These are phyloP conservation scores for Gobio gobio DNA, from an alignment of 2,113 vertebrate genomes.

Conservation along the genomic window DNA sequence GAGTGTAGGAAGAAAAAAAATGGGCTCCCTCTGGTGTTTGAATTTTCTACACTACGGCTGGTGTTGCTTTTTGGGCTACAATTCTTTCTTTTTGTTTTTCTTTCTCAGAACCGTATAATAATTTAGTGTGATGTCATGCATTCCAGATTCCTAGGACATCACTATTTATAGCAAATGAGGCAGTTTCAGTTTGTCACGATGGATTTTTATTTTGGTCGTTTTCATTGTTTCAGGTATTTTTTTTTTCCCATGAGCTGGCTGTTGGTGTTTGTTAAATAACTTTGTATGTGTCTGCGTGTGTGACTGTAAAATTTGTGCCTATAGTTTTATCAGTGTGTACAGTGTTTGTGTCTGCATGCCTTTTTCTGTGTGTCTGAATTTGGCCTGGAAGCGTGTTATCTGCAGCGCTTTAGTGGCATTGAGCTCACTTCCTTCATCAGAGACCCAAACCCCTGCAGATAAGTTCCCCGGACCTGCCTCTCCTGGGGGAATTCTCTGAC, in stretches of 20 bases:
- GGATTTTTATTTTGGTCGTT: neutral
- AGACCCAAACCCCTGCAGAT: conserved; percentile 63
- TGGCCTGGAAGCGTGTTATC: conserved; percentile 61
- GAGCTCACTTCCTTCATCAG: conserved; percentile 75
- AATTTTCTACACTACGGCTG: conserved; percentile 26
- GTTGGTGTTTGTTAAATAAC: conserved; percentile 15
- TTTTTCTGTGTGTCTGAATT: conserved; percentile 19
- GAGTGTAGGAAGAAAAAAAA: neutral
- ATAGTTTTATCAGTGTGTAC: neutral
- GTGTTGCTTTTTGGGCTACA: conserved; percentile 35
- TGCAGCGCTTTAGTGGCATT: conserved; percentile 47
- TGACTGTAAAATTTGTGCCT: neutral
- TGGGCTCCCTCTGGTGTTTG: conserved; percentile 33
- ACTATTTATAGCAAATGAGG: conserved; percentile 60
- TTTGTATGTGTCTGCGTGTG: conserved; percentile 19
- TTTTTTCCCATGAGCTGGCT: neutral
- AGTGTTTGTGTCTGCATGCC: neutral
- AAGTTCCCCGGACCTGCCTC: conserved; percentile 58
- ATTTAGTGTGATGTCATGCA: conserved; percentile 31
- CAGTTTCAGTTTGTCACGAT: conserved; percentile 33
- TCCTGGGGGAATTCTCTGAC: conserved; percentile 59
- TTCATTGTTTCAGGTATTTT: conserved; percentile 10
- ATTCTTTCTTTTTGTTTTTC: conserved; percentile 24
- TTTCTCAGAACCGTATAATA: conserved; percentile 39
- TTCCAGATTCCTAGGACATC: conserved; percentile 47